Evolutionary conservation across 2,797 vertebrate species (phyloP), one percentile per base, ranked within the genome.

Genomic region (Anolis apletophallus): DNA sequence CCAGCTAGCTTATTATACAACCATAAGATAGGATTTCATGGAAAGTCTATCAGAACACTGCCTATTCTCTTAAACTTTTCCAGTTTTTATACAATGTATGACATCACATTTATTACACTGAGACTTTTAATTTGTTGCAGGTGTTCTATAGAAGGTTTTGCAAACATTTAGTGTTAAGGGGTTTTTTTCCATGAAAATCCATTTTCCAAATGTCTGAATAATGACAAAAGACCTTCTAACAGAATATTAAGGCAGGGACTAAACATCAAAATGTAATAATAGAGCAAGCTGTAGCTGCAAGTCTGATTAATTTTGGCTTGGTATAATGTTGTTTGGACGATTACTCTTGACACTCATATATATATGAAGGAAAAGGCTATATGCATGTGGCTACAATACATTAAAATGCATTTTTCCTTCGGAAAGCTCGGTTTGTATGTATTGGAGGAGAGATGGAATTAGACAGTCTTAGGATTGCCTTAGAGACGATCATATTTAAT

Each of bases 11-110:
- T 64, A 9, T 64, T 64, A 64, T 29, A 64, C 11, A 77, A 17
- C 55, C n/a, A 34, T 17, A 10, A n/a, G 16, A 54, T 23, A 23
- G 75, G 54, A 57, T 34, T 57, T 19, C n/a, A 57, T n/a, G 32
- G 17, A 73, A 69, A 94, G 93, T 91, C 93, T 92, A 90, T 40
- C 92, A 40, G 86, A 88, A 89, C 93, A 95, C 95, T 97, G 71
- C 94, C 94, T 95, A 96, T 95, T 94, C 93, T 79, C 85, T 88
- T 87, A 21, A 0, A 84, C 90, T 89, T 88, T 61, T 85, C 85
- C 82, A 19, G 54, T 85, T 50, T 72, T 32, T 83, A 82, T 16
- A 84, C 78, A 81, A 86, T 88, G 81, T 87, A 91, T 87, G 14
- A 80, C 5, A 84, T 69, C 19, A 9, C 57, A 46, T 89, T 91